Base-by-base conservation (phyloP, 2,888 invertebrate genomes). In the Habroteleia sp. region DNA sequence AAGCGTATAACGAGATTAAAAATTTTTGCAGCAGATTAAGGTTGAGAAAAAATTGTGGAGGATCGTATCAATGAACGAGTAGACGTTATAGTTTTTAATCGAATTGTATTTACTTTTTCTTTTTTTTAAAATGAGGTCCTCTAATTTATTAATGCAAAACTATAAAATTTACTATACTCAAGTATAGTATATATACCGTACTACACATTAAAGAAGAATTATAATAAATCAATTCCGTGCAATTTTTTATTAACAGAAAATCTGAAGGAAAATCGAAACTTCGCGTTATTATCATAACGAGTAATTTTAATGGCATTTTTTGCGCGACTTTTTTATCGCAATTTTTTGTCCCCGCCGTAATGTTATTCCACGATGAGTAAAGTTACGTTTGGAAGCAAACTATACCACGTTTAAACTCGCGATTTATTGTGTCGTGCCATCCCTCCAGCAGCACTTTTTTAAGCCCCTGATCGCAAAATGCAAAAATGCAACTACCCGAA, bases 401-500 rank as follows among this genome's bases (percentile, higher is more conserved):
- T 50, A 33, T 29, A 23, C 41, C 42, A 14, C 42, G 50, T 58
- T 65, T 73, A 73, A 65, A 39, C 58, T 10, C 17, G 37, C 58
- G 58, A 73, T 73, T 73, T 73, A 73, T 65, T 46, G 73, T 42
- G 23, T n/a, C 41, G 39, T 29, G 20, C 60, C 39, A 27, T 66
- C 54, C 25, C 33, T 58, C 25, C 5, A 13, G 50, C 37, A 35
- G 10, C 58, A 20, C 39, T 52, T 56, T 73, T 73, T 52, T 33
- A 39, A 46, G 48, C 10, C 25, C 10, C 46, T 48, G 66, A 74
- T 74, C 39, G 44, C 37, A 48, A 54, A 44, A 62, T 66, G 66
- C 66, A 66, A 66, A 77, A 78, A 72, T 63, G 60, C 54, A 63
- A 69, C 23, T 35, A 3, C 29, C 35, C 46, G 25, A 20, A 71